A percentile compares a stretch with the other conserved stretches of the same genome.
Conservation (phyloP, 2,888 invertebrate species). For the Chalcosyrphus nemorum region DNA sequence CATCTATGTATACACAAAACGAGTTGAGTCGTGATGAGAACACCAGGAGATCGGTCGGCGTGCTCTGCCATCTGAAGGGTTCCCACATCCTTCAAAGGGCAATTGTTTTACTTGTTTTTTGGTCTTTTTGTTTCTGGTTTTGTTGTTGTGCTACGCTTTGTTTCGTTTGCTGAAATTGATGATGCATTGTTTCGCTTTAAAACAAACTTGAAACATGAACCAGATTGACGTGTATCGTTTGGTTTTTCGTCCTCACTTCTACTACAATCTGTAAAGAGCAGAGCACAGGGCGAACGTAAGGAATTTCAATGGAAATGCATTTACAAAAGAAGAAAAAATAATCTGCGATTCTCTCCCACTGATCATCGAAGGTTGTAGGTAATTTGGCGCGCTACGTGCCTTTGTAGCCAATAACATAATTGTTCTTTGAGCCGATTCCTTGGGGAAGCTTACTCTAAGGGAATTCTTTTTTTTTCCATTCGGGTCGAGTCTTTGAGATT, state of each 20-base stretch:
- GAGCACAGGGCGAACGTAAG: slow-evolving; percentile 19
- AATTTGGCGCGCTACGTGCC: slow-evolving; percentile 68
- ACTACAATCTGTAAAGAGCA: no score
- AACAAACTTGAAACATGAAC: slow-evolving; percentile 72
- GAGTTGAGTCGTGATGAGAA: slow-evolving; percentile 71
- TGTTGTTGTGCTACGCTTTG: slow-evolving; percentile 35
- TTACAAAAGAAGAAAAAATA: slow-evolving; percentile 27
- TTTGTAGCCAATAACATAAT: slow-evolving; percentile 63
- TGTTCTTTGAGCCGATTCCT: slow-evolving; percentile 50
- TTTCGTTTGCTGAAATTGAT: slow-evolving; percentile 64
- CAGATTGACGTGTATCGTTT: slow-evolving; percentile 68
- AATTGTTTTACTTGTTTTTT: slow-evolving; percentile 58
- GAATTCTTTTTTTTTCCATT: not conserved
- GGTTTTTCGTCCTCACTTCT: slow-evolving; percentile 21
- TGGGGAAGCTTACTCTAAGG: slow-evolving; percentile 24
- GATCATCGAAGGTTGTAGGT: slow-evolving; percentile 62
- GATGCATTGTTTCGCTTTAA: slow-evolving; percentile 68
- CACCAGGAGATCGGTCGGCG: slow-evolving; percentile 64
- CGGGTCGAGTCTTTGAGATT: slow-evolving; percentile 1
- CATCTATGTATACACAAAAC: slow-evolving; percentile 50
- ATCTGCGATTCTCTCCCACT: slow-evolving; percentile 35
- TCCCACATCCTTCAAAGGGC: slow-evolving; percentile 72
- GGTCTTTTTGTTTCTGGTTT: slow-evolving; percentile 10
- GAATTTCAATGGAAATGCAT: slow-evolving; percentile 65
- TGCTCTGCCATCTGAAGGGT: slow-evolving; percentile 65